Base-by-base conservation (phyloP, 2,113 vertebrate genomes). In the Pomatorhinus ruficollis region DNA sequence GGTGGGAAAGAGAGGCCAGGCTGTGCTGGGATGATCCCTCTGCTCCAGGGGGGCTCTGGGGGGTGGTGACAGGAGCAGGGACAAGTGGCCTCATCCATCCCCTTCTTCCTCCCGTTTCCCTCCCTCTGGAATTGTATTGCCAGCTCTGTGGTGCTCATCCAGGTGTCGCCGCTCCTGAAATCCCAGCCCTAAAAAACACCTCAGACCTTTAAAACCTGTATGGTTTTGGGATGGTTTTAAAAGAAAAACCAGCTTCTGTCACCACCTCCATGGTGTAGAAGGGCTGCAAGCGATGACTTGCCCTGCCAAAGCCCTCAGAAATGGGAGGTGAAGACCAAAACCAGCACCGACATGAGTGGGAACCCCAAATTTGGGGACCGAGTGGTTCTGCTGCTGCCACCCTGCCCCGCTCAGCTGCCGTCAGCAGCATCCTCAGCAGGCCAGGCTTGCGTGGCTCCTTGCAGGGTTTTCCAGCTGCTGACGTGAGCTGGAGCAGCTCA, bases 81-180 rank as follows among this genome's bases (percentile, higher is more conserved):
- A 31, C 3, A 0, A 5, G 40, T 11, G 63, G 33, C 44, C 25
- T 30, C 9, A 0, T n/a, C 75, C 8, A 0, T 47, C 82, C 49
- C 15, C 21, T 54, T 66, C 63, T 31, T 64, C 44, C 33, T 82
- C 52, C 50, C 2, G 0, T 28, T 50, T 72, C 33, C 53, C 28
- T 70, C 44, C 30, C 35, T 28, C 42, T 8, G 4, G 15, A 49
- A 22, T 6, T 4, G 39, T 3, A 10, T 8, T 21, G 5, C 44
- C 7, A 10, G 42, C 50, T n/a, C 37, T 2, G 13, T 6, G 74
- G 3, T 10, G n/a, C 61, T 71, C 7, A 3, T 12, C 61, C 66
- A 65, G 37, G 65, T 31, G n/a, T 16, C 52, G 40, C n/a, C 57
- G 3, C 47, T 24, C 68, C 49, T 35, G 59, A 59, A 81, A 72